A percentile compares a stretch with the other conserved stretches of the same genome.
Evolutionary conservation across 2,113 vertebrate genomes (phyloP).

Genomic region (Pygoscelis adeliae): DNA sequence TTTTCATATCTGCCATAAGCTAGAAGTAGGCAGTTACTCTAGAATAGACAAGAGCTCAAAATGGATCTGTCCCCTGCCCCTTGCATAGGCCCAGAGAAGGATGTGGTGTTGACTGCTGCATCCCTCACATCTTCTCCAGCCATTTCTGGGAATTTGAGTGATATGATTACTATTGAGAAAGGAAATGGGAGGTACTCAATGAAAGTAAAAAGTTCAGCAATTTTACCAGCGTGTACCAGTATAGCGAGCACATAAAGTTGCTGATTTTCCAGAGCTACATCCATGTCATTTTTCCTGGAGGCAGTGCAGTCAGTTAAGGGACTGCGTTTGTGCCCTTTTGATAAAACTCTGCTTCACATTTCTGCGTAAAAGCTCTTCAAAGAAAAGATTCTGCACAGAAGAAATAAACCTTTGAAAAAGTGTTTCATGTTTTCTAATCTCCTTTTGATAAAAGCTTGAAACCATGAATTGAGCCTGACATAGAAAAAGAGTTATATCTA

Average conservation of each 20-base stretch:
- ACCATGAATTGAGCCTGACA: not conserved
- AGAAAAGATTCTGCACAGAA: not conserved
- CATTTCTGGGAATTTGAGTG: not conserved
- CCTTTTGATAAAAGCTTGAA: not conserved
- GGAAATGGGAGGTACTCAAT: not conserved
- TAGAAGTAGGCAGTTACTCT: not conserved
- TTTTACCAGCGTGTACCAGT: not conserved
- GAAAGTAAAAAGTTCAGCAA: not conserved
- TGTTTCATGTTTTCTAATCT: not conserved
- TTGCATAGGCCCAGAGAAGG: not conserved
- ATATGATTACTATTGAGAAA: not conserved
- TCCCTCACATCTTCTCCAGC: not conserved
- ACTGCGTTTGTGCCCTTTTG: not conserved
- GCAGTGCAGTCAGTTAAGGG: not conserved
- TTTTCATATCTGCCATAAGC: not conserved
- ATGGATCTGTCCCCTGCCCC: not conserved
- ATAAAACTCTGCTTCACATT: not conserved
- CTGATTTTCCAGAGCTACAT: not conserved
- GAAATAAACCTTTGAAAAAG: not conserved
- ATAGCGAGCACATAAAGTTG: not conserved
- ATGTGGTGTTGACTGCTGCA: not conserved
- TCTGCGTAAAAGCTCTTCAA: not conserved
- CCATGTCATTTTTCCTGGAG: not conserved
- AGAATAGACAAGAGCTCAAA: not conserved
- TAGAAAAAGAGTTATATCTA: not conserved